phyloP scores from a whole-genome alignment of 2,797 vertebrate genomes.

The Phoebastria nigripes region DNA sequence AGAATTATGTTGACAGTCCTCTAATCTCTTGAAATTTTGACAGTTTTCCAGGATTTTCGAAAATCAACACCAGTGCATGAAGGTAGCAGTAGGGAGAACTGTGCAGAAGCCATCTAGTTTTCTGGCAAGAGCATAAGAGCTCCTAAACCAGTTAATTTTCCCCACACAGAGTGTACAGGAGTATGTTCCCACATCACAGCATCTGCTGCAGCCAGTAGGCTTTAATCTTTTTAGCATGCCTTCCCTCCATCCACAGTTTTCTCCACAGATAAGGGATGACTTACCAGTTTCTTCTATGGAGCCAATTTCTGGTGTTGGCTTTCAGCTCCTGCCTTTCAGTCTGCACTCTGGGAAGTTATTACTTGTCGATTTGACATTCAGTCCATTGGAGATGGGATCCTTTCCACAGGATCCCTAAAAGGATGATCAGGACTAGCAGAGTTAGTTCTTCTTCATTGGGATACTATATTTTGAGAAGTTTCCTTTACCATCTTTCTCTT shows the following conservation, averaged over 20 bases:
- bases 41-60: neutral
- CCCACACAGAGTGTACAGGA: neutral
- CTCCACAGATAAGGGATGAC: neutral
- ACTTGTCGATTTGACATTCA: neutral
- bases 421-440: neutral
- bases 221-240: neutral
- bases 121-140: neutral
- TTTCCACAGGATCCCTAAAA: neutral
- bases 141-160: neutral
- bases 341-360: neutral
- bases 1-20: neutral
- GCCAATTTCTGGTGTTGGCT: neutral
- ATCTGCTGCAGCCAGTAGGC: neutral
- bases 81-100: neutral
- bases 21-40: neutral
- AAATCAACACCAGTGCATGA: neutral
- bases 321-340: neutral
- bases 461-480: neutral
- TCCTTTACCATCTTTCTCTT: neutral
- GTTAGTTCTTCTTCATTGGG: neutral
- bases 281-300: neutral
- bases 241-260: neutral
- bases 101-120: neutral
- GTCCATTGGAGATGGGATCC: neutral
- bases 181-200: neutral